Evolutionary conservation across 2,888 invertebrate genomes (phyloP).

Genomic region (Leptinotarsa tumamoca): DNA sequence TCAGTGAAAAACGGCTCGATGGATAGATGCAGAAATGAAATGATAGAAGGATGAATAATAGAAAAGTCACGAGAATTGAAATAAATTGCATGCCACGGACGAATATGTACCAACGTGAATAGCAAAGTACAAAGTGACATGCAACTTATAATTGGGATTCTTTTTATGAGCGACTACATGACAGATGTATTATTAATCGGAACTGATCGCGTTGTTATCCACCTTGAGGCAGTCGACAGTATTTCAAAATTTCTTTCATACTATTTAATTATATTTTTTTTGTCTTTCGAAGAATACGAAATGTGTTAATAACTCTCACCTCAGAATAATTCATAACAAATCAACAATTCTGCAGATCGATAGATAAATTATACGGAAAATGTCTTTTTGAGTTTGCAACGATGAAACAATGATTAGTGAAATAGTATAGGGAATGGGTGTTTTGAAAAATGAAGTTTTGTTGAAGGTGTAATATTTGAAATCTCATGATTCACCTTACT

Average conservation of each 20-base stretch:
- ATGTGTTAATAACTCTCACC: background rate
- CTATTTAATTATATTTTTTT: background rate
- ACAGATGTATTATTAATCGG: slow-evolving; percentile 36
- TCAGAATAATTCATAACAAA: background rate
- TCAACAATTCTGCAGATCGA: background rate
- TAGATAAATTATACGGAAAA: too few species aligned
- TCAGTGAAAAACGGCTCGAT: background rate
- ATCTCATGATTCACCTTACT: too few species aligned
- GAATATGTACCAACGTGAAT: slow-evolving; percentile 32
- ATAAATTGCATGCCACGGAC: slow-evolving; percentile 40
- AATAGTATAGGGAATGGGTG: too few species aligned
- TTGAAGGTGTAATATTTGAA: too few species aligned
- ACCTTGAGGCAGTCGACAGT: background rate
- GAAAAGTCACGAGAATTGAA: slow-evolving; percentile 39
- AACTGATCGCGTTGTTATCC: slow-evolving; percentile 10
- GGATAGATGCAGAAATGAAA: slow-evolving; percentile 37
- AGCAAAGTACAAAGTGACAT: slow-evolving; percentile 42
- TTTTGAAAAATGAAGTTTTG: too few species aligned
- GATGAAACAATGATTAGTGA: too few species aligned
- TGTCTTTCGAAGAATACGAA: background rate
- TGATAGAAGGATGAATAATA: slow-evolving; percentile 42
- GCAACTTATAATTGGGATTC: slow-evolving; percentile 43
- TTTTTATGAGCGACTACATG: slow-evolving; percentile 27
- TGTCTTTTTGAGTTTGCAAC: too few species aligned
- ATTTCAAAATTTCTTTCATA: background rate